Percentiles rank a stretch among this genome's conserved stretches.
phyloP scores from a whole-genome alignment of 2,113 vertebrate genomes.

The Zosterops borbonicus region DNA sequence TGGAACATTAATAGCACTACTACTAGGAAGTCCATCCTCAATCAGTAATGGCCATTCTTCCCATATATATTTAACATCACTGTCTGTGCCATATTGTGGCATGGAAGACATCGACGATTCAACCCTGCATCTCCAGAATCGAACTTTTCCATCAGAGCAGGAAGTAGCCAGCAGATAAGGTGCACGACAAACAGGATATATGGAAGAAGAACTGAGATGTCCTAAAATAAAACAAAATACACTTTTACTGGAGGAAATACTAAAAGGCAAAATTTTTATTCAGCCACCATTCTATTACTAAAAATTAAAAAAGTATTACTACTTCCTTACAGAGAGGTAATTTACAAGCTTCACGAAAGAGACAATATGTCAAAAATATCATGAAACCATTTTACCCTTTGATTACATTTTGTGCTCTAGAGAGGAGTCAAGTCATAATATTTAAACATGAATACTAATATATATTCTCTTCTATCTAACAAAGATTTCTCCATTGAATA shows the following conservation, averaged over 20 bases:
- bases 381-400: background rate
- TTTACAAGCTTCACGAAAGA: background rate
- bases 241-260: background rate
- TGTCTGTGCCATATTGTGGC: background rate
- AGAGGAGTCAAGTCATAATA: background rate
- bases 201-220: constrained; percentile 91
- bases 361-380: background rate
- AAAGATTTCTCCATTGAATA: background rate
- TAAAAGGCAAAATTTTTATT: background rate
- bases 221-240: constrained; percentile 74
- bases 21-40: constrained; percentile 83
- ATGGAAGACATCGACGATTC: constrained; percentile 38
- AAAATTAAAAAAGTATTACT: background rate
- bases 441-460: background rate
- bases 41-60: constrained; percentile 94
- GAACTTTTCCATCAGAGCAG: constrained; percentile 93
- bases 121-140: constrained; percentile 91
- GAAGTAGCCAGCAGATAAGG: constrained; percentile 94
- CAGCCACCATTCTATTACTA: background rate
- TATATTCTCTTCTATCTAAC: background rate
- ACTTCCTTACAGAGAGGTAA: background rate
- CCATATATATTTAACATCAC: constrained; percentile 81
- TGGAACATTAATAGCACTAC: constrained; percentile 83
- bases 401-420: background rate
- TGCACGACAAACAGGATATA: constrained; percentile 89